A percentile compares a stretch with the other conserved stretches of the same genome.
Conservation (phyloP, 2,113 vertebrate genomes). For the Vombatus ursinus region DNA sequence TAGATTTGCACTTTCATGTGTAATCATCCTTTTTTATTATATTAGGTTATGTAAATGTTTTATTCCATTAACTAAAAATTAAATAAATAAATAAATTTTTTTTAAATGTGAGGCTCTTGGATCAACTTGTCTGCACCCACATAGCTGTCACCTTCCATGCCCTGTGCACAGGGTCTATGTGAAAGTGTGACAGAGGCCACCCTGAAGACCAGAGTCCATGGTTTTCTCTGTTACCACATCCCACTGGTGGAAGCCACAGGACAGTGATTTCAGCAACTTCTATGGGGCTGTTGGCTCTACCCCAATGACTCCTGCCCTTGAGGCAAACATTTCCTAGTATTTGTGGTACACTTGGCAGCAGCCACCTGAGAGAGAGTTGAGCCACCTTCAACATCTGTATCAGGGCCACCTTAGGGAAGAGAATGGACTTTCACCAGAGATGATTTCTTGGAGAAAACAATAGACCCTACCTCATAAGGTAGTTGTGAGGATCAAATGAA, state of each 20-base stretch:
- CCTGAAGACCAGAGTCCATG: conserved; percentile 58
- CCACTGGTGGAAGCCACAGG: conserved; percentile 82
- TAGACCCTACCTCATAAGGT: background rate
- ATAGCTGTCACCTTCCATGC: conserved; percentile 85
- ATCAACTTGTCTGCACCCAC: conserved; percentile 91
- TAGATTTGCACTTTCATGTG: too few relatives aligned
- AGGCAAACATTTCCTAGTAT: conserved; percentile 85
- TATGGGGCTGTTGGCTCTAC: conserved; percentile 90
- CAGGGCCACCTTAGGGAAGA: conserved; percentile 84
- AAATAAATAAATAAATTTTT: too few relatives aligned
- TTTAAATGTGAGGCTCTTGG: conserved; percentile 87
- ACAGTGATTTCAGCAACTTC: conserved; percentile 85
- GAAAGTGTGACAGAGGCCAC: background rate
- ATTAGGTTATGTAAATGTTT: too few relatives aligned
- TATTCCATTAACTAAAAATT: too few relatives aligned
- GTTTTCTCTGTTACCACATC: conserved; percentile 85
- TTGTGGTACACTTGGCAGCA: conserved; percentile 88
- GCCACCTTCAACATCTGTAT: conserved; percentile 85
- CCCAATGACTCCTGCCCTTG: conserved; percentile 76
- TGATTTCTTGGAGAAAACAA: background rate
- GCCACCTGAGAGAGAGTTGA: conserved; percentile 84
- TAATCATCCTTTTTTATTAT: too few relatives aligned
- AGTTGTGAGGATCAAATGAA: background rate
- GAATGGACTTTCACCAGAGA: conserved; percentile 43
- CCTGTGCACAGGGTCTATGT: conserved; percentile 84